Base-by-base conservation (phyloP, 2,888 invertebrate species). In the Cerastis rubricosa region DNA sequence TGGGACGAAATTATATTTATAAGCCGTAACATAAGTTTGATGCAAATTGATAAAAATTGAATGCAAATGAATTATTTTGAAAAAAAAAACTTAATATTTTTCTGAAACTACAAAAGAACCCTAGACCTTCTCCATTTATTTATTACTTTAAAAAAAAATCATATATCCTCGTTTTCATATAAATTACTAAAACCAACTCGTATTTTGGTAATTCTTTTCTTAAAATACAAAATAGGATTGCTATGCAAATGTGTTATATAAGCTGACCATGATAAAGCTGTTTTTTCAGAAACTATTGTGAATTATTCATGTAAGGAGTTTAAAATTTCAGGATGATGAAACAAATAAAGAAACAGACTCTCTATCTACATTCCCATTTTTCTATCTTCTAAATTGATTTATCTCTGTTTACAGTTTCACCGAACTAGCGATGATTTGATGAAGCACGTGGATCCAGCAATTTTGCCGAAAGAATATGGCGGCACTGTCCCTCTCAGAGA, bases 391-490 rank as follows among this genome's bases (percentile, higher is more conserved):
- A n/a, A 70, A 47, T 66, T 43, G 12, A 19, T 51, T 65, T 74
- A 47, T 74, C 75, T 80, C 76, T 85, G 69, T 78, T 87, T 94
- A 47, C 94, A 98, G 98, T 97, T 98, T 80, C 98, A 98, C 92
- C 98, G 98, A 90, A 97, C 97, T 47, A 92, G 98, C 43, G 98
- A 98, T 12, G 98, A 98, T n/a, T 94, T 99, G 54, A 97, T 97
- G 84, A 97, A 97, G 63, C 97, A 97, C 87, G 97, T 99, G 12
- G 97, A 98, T 91, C 97, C 97, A 43, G 97, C 97, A 79, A 98
- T 99, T 89, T 94, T 99, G 83, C 99, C 99, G 0, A 98, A 98
- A 93, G 99, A 99, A 94, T 99, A 99, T 91, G 99, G 99, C 14
- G 99, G 99, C n/a, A 97, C 97, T 35, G 97, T 98, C 35, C 98